Conservation (phyloP, 2,888 invertebrate species). For the Acronicta alni region DNA sequence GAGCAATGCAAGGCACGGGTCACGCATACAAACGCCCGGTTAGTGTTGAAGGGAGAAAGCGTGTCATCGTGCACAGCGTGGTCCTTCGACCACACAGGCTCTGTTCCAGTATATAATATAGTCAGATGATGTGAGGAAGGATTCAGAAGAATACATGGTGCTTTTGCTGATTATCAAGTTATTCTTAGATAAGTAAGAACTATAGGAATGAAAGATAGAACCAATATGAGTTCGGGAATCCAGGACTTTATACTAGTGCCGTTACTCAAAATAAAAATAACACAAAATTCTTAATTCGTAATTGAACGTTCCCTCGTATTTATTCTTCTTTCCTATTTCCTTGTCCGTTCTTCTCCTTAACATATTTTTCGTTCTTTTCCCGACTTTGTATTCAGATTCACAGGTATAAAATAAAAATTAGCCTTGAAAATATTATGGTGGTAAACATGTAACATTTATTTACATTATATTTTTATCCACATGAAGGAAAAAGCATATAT, state of each 20-base stretch:
- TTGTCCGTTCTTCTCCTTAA: no score
- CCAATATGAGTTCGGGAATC: no score
- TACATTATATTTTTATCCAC: conserved; percentile 22
- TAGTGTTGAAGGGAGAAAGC: conserved; percentile 63
- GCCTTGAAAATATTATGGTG: no score
- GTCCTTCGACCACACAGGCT: conserved; percentile 39
- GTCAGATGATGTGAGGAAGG: background rate
- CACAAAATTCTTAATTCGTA: no score
- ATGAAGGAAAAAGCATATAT: conserved; percentile 21
- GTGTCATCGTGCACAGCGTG: conserved; percentile 57
- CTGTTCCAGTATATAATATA: conserved; percentile 3
- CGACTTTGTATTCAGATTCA: background rate
- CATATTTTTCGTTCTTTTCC: no score
- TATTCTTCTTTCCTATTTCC: no score
- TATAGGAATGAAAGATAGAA: no score
- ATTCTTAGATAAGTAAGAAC: no score
- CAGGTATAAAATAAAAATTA: background rate
- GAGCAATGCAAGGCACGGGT: conserved; percentile 48
- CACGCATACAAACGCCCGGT: conserved; percentile 58
- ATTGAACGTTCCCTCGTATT: no score
- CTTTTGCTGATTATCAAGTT: no score
- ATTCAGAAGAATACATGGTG: background rate
- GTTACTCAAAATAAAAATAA: no score
- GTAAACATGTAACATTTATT: conserved; percentile 8
- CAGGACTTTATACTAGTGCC: no score